A percentile compares a stretch with the other conserved stretches of the same genome.
phyloP scores from a whole-genome alignment of 2,797 vertebrate genomes.

The Scolopax bukidnonensis region DNA sequence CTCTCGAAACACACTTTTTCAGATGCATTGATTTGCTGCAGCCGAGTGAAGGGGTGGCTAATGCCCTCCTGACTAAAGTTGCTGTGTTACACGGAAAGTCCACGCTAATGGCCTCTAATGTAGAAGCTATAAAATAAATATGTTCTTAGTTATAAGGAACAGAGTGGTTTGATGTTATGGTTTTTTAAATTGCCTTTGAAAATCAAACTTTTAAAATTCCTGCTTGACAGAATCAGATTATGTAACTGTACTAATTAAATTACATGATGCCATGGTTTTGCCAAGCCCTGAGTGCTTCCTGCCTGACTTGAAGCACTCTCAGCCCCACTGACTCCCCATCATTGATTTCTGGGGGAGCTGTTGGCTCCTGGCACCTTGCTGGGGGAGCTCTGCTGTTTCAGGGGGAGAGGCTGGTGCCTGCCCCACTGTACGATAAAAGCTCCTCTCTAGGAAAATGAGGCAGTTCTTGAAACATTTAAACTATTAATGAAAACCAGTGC shows the following conservation, averaged over 20 bases:
- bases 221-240: neutral
- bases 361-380: neutral
- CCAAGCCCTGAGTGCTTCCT: neutral
- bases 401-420: no score
- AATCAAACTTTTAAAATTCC: neutral
- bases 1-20: neutral
- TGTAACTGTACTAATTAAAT: neutral
- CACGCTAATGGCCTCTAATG: conserved; percentile 5
- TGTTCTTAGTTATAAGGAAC: neutral
- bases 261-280: neutral
- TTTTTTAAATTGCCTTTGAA: conserved; percentile 19
- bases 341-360: neutral
- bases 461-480: neutral
- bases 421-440: accelerated
- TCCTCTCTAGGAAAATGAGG: neutral
- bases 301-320: neutral
- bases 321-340: neutral
- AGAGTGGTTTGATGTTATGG: neutral
- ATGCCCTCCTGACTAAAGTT: neutral
- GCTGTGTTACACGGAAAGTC: neutral
- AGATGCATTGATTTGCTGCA: neutral
- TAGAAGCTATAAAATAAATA: neutral
- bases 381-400: accelerated
- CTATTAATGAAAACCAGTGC: neutral
- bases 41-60: neutral